A percentile compares a stretch with the other conserved stretches of the same genome.
These are phyloP conservation scores for Ammodramus savannarum DNA, from an alignment of 2,113 vertebrate genomes.

Conservation along the genomic window DNA sequence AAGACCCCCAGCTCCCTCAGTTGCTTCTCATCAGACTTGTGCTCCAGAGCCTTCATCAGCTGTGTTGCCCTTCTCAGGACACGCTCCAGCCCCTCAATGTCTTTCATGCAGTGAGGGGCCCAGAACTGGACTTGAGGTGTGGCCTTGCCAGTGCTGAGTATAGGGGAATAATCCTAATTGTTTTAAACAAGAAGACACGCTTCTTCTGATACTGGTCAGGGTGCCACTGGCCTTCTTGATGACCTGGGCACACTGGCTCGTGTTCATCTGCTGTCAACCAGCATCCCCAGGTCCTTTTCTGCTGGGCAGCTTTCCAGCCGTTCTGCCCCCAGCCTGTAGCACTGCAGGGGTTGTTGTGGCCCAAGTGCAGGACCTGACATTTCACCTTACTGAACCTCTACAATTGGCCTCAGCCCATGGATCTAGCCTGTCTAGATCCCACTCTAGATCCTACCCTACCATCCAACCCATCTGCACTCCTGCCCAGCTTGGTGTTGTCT, in stretches of 20 bases:
- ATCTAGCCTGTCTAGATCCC: neutral
- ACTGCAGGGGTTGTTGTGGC: neutral
- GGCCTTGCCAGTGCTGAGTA: neutral
- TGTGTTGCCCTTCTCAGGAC: neutral
- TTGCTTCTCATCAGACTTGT: rapidly evolving
- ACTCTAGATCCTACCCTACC: neutral
- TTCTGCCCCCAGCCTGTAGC: neutral
- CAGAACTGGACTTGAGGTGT: neutral
- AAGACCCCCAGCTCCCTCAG: neutral
- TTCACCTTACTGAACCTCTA: neutral
- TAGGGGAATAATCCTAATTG: no score
- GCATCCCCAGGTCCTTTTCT: neutral
- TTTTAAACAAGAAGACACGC: no score
- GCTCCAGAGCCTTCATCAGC: neutral
- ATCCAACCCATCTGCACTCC: neutral
- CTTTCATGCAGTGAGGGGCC: neutral
- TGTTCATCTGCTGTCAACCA: neutral
- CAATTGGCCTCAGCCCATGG: rapidly evolving
- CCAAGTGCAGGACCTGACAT: neutral
- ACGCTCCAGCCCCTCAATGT: neutral
- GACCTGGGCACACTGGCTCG: neutral
- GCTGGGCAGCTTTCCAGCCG: neutral
- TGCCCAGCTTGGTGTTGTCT: neutral
- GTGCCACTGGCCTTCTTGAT: neutral
- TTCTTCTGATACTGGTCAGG: neutral